phyloP scores from a whole-genome alignment of 2,113 vertebrate genomes.

The Eptatretus burgeri region DNA sequence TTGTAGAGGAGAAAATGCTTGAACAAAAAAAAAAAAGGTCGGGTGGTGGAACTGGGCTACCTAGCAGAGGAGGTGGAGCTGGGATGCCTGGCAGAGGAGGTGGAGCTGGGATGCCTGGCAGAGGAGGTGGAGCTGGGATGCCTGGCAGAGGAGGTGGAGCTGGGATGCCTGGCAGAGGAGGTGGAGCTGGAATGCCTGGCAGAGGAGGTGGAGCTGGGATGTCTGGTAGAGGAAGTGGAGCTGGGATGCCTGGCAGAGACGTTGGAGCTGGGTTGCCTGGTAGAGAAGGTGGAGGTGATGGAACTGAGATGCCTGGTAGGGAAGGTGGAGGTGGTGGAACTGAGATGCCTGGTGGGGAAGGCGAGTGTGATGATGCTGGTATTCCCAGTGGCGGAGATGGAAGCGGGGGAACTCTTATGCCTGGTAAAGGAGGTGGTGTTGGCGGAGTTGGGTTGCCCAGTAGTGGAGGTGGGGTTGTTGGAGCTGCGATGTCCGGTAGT shows the following conservation, averaged over 20 bases:
- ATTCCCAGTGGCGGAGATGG: constrained; percentile 13
- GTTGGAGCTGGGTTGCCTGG: constrained; percentile 8
- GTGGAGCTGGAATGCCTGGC: constrained; percentile 10
- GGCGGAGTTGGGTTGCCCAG: neutral
- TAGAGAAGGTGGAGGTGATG: constrained; percentile 3
- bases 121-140: constrained; percentile 4
- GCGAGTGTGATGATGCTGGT: constrained; percentile 12
- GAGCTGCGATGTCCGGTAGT: neutral
- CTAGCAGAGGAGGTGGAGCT: constrained; percentile 1
- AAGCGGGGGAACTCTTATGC: neutral
- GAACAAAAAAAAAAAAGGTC: too few relatives aligned
- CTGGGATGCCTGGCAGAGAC: constrained; percentile 9
- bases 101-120: constrained; percentile 11
- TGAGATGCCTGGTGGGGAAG: constrained; percentile 10
- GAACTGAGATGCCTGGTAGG: constrained; percentile 9
- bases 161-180: constrained; percentile 8
- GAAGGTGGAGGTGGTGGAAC: constrained; percentile 1
- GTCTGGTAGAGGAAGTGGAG: constrained; percentile 10
- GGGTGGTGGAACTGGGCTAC: constrained; percentile 12
- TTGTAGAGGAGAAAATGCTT: too few relatives aligned
- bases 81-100: constrained; percentile 10
- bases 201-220: neutral
- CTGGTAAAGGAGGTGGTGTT: constrained; percentile 10
- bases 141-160: constrained; percentile 11
- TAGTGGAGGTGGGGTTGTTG: neutral